Evolutionary conservation across 2,888 invertebrate genomes (phyloP).

Genomic region (Branchellion lobata): DNA sequence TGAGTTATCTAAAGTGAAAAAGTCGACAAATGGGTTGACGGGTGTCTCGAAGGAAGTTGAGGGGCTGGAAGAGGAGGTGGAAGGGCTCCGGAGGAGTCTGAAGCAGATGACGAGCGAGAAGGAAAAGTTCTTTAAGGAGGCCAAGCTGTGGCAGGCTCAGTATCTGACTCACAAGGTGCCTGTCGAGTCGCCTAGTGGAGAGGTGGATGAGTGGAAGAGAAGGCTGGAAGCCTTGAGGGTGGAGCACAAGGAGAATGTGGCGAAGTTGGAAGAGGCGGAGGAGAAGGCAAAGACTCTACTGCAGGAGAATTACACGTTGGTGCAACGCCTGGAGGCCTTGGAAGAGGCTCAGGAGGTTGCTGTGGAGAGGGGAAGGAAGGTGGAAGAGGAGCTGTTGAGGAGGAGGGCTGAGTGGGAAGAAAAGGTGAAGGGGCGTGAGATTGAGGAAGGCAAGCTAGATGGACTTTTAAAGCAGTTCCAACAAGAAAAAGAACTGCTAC

Average conservation of each 20-base stretch:
- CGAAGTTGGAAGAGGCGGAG: neutral
- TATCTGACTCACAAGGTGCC: too few species aligned
- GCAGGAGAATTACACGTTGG: too few species aligned
- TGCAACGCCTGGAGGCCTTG: too few species aligned
- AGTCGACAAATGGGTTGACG: too few species aligned
- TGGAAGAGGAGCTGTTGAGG: conserved; percentile 16
- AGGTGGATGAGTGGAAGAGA: neutral
- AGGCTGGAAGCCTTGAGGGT: neutral
- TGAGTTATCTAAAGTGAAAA: too few species aligned
- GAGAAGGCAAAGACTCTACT: neutral
- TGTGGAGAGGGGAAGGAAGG: neutral
- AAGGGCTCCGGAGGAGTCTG: neutral
- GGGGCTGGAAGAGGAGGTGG: neutral
- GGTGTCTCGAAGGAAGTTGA: too few species aligned
- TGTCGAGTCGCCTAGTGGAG: too few species aligned
- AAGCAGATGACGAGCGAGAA: conserved; percentile 4
- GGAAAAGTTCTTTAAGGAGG: conserved; percentile 11
- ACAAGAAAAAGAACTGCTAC: too few species aligned
- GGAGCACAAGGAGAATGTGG: conserved; percentile 33
- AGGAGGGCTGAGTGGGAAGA: neutral
- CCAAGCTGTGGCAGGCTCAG: conserved; percentile 16
- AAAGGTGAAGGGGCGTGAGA: neutral
- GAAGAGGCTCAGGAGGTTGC: neutral
- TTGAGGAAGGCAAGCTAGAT: too few species aligned
- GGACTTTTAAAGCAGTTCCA: too few species aligned